Evolutionary conservation across 1,140 invertebrate species (phyloP).

Genomic region (Zaprionus gabonicus): DNA sequence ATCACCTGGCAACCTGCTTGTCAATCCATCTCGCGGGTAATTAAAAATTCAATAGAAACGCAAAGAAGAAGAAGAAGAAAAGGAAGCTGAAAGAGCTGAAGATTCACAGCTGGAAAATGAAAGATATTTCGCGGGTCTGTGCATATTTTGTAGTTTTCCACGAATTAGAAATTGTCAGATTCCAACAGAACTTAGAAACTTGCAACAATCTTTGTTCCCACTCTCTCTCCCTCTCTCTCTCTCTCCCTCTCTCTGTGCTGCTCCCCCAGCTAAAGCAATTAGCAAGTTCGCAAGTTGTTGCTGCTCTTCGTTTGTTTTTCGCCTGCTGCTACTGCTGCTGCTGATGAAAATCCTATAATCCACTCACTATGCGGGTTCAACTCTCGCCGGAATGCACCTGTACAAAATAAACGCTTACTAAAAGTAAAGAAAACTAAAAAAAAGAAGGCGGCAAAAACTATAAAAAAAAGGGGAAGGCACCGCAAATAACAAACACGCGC

Average conservation of each 20-base stretch:
- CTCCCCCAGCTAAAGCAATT: conserved; percentile 34
- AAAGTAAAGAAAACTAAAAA: conserved; percentile 23
- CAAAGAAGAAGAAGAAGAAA: background rate
- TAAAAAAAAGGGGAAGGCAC: background rate
- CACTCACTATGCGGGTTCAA: conserved; percentile 39
- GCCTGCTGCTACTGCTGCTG: background rate
- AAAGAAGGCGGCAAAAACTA: conserved; percentile 30
- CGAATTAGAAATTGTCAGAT: background rate
- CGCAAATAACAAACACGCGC: conserved; percentile 9
- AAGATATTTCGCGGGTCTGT: background rate
- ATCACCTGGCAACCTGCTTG: conserved; percentile 63
- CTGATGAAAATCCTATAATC: conserved; percentile 32
- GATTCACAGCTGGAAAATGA: background rate
- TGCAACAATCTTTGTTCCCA: background rate
- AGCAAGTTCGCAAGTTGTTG: conserved; percentile 27
- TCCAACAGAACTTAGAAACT: background rate
- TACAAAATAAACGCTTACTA: conserved; percentile 20
- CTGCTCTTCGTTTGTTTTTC: conserved; percentile 22
- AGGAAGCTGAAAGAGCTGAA: no score
- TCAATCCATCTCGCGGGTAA: conserved; percentile 64
- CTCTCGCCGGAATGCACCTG: conserved; percentile 40
- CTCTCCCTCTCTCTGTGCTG: background rate
- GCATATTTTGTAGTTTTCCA: background rate
- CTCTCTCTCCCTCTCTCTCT: background rate
- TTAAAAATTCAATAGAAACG: conserved; percentile 64